Base-by-base conservation (phyloP, 2,113 vertebrate genomes). In the Podarcis raffonei region DNA sequence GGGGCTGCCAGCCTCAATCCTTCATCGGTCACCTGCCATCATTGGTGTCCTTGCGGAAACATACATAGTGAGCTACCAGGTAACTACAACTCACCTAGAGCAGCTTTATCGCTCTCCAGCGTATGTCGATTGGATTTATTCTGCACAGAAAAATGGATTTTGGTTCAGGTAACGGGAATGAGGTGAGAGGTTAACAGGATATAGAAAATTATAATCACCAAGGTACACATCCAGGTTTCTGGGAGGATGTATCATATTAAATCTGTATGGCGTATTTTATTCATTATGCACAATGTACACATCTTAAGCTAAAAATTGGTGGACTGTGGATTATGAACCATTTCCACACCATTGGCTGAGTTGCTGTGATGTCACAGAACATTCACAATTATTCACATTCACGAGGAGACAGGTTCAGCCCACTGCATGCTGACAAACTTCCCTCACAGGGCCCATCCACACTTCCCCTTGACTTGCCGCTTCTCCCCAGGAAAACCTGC, bases 51-150 rank as follows among this genome's bases (percentile, higher is more conserved):
- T 18, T 13, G 39, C 27, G 22, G 35, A 83, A 83, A 77, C 72
- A 71, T 71, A 66, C 22, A 48, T 5, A 4, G 18, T 76, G 27
- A 30, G 66, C 30, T 71, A 42, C 30, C 23, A 18, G 72, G 32
- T 15, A 57, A 15, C 20, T 25, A 23, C 20, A 42, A 93, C 95
- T 94, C 87, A 97, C 96, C 95, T 23, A 95, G 62, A 3, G 95
- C 95, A 22, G 86, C 87, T 81, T 81, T 94, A 62, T 90, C 95
- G 77, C 92, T 96, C 69, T 92, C 94, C 39, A 92, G 92, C 13
- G 90, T 81, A 75, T 93, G 85, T 59, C 95, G 90, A 37, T 95
- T 93, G 6, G 59, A 27, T 85, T 92, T 96, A 81, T 95, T 93
- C 94, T 96, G 72, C n/a, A 88, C 30, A 66, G n/a, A 83, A 59